phyloP scores from a whole-genome alignment of 92 coral and sea anemone species.

The Umimayanthus kanabou region DNA sequence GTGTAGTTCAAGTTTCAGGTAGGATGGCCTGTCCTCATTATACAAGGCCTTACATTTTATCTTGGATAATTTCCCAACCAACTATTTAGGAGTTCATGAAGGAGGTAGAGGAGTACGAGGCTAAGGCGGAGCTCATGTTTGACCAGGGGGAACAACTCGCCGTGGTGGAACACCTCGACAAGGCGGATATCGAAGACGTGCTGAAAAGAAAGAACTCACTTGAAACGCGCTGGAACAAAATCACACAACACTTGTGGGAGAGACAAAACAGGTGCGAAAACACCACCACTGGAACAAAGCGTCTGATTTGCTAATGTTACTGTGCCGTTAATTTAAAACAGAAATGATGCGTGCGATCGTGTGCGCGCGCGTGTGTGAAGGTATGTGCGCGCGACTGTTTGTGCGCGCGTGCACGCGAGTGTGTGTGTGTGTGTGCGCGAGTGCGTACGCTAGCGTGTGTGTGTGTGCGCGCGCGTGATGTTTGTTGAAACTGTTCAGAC shows the following conservation, averaged over 20 bases:
- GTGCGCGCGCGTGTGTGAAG: not conserved
- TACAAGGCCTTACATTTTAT: too few relatives aligned
- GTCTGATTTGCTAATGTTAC: not conserved
- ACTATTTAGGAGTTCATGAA: slow-evolving; percentile 22
- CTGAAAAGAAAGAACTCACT: slow-evolving; percentile 5
- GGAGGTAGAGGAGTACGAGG: slow-evolving; percentile 18
- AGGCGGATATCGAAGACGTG: slow-evolving; percentile 12
- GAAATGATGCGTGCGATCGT: not conserved
- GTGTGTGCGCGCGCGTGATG: too few relatives aligned
- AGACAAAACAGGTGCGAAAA: slow-evolving; percentile 19
- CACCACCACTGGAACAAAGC: not conserved
- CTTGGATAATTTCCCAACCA: not conserved
- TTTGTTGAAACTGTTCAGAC: too few relatives aligned
- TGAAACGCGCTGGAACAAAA: slow-evolving; percentile 22
- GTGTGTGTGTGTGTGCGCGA: too few relatives aligned
- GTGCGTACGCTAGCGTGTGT: too few relatives aligned
- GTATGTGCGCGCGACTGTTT: not conserved
- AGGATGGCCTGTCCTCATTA: too few relatives aligned
- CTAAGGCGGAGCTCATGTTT: slow-evolving; percentile 13
- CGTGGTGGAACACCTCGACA: not conserved
- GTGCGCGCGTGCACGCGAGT: not conserved
- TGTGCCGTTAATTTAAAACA: not conserved
- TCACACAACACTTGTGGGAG: slow-evolving; percentile 31
- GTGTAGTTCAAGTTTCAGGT: too few relatives aligned
- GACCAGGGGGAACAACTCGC: slow-evolving; percentile 27